These are phyloP conservation scores for Syrista parreyssii DNA, from an alignment of 2,888 invertebrate species.

Conservation along the genomic window DNA sequence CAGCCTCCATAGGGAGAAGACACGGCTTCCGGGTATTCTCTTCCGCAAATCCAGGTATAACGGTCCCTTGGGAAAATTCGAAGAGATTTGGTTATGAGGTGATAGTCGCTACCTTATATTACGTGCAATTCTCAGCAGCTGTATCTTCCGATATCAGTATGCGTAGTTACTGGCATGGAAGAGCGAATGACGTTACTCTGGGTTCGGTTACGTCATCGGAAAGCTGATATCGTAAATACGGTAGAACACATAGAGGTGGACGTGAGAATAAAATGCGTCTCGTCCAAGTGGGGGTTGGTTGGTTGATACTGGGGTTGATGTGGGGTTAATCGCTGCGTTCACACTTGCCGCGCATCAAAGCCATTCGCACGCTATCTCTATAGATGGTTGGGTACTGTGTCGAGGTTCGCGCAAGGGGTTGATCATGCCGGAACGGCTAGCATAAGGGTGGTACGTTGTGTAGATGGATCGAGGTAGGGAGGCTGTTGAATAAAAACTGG, in stretches of 20 bases:
- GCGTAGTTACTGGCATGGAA: not conserved
- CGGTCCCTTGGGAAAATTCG: not conserved
- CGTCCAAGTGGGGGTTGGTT: not conserved
- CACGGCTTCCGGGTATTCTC: not conserved
- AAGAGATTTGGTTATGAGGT: not conserved
- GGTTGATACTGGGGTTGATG: constrained; percentile 36
- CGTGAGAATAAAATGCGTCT: not conserved
- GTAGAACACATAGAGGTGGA: not conserved
- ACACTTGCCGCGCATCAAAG: constrained; percentile 53
- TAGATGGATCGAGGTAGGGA: not conserved
- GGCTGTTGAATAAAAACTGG: not conserved
- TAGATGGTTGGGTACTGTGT: not conserved
- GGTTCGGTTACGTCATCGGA: no score
- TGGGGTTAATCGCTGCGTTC: constrained; percentile 56
- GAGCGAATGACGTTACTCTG: not conserved
- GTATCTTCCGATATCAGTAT: not conserved
- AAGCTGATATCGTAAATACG: not conserved
- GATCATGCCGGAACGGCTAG: not conserved
- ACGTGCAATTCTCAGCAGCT: not conserved
- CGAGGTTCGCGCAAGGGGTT: not conserved
- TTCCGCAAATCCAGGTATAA: not conserved
- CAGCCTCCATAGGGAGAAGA: not conserved
- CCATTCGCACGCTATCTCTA: constrained; percentile 14
- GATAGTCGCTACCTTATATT: not conserved
- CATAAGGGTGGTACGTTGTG: not conserved